A percentile compares a stretch with the other conserved stretches of the same genome.
These are phyloP conservation scores for Saguinus imperator DNA, from an alignment of 2,113 vertebrate species.

Conservation along the genomic window DNA sequence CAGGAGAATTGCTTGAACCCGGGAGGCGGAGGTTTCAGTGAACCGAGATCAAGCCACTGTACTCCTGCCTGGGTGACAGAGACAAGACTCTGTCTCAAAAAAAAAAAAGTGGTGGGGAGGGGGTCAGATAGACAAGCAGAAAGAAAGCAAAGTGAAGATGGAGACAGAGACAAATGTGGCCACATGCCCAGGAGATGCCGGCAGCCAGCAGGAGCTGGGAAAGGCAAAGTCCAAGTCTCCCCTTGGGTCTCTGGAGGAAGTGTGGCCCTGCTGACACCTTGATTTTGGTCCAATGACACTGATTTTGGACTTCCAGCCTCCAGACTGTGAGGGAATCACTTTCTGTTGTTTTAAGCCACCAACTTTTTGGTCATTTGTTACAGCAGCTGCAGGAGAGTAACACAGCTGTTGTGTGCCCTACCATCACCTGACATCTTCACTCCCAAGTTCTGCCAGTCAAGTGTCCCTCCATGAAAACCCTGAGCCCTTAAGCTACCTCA, in stretches of 20 bases:
- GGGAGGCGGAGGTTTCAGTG: too few relatives aligned
- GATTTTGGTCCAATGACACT: background rate
- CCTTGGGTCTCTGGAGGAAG: background rate
- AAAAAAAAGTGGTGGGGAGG: too few relatives aligned
- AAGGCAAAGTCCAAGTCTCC: background rate
- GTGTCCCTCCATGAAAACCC: background rate
- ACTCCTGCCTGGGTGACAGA: too few relatives aligned
- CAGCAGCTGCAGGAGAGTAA: background rate
- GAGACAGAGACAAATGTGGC: fast-evolving
- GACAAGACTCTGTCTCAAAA: too few relatives aligned
- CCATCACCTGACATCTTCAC: background rate
- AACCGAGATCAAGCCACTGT: too few relatives aligned
- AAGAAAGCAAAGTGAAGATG: fast-evolving
- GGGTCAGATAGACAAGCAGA: background rate
- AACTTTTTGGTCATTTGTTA: background rate
- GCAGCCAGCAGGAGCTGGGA: background rate
- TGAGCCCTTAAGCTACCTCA: background rate
- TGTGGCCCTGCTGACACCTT: background rate
- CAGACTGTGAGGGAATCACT: background rate
- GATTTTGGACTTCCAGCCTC: background rate
- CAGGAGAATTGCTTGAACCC: too few relatives aligned
- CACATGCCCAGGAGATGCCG: background rate
- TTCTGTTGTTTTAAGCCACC: background rate
- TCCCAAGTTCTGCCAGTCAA: background rate
- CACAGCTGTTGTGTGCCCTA: background rate